Evolutionary conservation across 2,113 vertebrate species (phyloP).

Genomic region (Trematocara stigmaticum): DNA sequence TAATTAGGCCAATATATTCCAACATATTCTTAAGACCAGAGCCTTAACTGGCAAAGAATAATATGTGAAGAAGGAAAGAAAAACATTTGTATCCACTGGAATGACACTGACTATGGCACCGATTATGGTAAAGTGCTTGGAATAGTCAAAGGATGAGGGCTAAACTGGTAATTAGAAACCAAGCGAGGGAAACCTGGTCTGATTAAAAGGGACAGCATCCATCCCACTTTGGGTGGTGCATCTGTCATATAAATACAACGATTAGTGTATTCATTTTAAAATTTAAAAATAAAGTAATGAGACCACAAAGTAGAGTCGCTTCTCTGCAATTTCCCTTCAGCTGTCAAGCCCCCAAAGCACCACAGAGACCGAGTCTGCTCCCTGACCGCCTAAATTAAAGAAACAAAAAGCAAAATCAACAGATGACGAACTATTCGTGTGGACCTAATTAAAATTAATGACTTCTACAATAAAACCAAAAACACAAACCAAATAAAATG

Average conservation of each 20-base stretch:
- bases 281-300: not conserved
- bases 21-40: not conserved
- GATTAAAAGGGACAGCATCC: not conserved
- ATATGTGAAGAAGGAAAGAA: not conserved
- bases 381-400: not conserved
- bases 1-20: not conserved
- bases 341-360: not conserved
- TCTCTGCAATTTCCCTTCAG: not conserved
- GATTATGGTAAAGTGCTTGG: not conserved
- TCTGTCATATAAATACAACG: not conserved
- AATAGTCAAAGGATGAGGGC: not conserved
- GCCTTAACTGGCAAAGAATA: not conserved
- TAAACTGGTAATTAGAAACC: not conserved
- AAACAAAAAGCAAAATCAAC: not conserved
- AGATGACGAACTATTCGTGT: rapidly evolving
- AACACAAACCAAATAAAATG: rapidly evolving
- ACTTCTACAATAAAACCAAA: not conserved
- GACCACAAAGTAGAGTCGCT: not conserved
- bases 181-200: not conserved
- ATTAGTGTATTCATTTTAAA: not conserved
- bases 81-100: not conserved
- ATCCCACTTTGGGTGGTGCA: not conserved
- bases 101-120: not conserved
- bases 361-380: not conserved
- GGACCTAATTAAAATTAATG: not conserved